phyloP scores from a whole-genome alignment of 1,140 invertebrate genomes.

The Drosophila azteca region DNA sequence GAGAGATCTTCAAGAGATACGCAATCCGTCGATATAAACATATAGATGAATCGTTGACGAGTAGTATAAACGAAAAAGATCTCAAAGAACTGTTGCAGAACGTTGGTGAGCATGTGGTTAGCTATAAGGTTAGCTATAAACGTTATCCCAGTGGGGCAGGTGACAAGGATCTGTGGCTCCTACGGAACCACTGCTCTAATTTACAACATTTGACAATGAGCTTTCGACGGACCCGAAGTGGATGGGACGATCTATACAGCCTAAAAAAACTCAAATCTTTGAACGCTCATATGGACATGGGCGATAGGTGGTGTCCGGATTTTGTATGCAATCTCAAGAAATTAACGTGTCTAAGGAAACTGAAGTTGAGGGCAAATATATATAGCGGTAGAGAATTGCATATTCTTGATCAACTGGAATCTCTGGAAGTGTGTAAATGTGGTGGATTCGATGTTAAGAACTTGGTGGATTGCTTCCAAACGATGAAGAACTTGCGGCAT shows the following conservation, averaged over 20 bases:
- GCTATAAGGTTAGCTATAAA: too few species aligned
- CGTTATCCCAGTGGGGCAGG: too few species aligned
- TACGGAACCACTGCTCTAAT: too few species aligned
- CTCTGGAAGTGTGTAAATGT: constrained; percentile 1
- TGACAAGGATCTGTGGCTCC: too few species aligned
- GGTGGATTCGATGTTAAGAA: constrained; percentile 1
- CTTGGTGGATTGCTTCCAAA: constrained; percentile 7
- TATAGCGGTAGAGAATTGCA: neutral
- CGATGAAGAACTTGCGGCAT: constrained; percentile 11
- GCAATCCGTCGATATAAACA: neutral
- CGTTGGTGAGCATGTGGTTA: too few species aligned
- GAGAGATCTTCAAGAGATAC: neutral
- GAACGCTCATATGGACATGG: neutral
- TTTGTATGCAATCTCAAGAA: neutral
- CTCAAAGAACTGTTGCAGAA: too few species aligned
- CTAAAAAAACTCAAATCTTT: constrained; percentile 9
- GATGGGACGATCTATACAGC: too few species aligned
- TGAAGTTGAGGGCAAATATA: neutral
- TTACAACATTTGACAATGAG: too few species aligned
- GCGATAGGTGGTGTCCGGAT: too few species aligned
- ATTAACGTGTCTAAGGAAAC: constrained; percentile 6
- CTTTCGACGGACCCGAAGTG: too few species aligned
- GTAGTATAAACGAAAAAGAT: too few species aligned
- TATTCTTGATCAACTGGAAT: constrained; percentile 3
- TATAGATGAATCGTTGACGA: neutral